Evolutionary conservation across 2,797 vertebrate genomes (phyloP), one percentile per base, ranked within the genome.

Genomic region (Anguilla marmorata): DNA sequence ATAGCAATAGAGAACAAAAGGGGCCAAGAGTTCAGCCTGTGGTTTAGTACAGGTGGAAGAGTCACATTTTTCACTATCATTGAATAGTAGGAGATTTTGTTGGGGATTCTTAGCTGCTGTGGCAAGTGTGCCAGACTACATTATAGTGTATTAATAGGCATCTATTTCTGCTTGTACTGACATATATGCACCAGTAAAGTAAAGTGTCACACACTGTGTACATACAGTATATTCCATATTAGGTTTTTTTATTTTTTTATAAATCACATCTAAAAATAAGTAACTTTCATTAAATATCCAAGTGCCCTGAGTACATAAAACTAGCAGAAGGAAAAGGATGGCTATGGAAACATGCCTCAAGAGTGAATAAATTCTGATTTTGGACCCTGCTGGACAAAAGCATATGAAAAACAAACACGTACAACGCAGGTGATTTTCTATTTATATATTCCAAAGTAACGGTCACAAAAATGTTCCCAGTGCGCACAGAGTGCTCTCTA

Each of bases 391-490:
- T 80, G 37, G 37, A 80, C 37, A 80, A 45, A 82, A 48, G 19
- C 9, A 8, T 30, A 82, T n/a, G 79, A 50, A 82, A 82, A 50
- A 50, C 41, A 82, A 82, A 82, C 86, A 82, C 50, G 56, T n/a
- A 80, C 72, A 58, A 54, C 27, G 16, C 72, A 16, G 86, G 50
- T 87, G 66, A 30, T 84, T 86, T 85, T 86, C 45, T 87, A 86
- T 84, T 84, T 87, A 87, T 82, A 41, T 24, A 24, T 80, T 88
- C 72, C 88, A 37, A 69, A 76, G 88, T 88, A 91, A 88, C 88
- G 87, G 91, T 92, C 88, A 90, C 88, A 60, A 82, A 87, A 82
- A 79, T 41, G 74, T 87, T 63, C 54, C 86, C 79, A 90, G 85
- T 82, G 63, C 84, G 80, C 45, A 41, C 30, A 87, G 63, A 45